These are phyloP conservation scores for Microctonus hyperodae DNA, from an alignment of 2,888 invertebrate species.

Conservation along the genomic window DNA sequence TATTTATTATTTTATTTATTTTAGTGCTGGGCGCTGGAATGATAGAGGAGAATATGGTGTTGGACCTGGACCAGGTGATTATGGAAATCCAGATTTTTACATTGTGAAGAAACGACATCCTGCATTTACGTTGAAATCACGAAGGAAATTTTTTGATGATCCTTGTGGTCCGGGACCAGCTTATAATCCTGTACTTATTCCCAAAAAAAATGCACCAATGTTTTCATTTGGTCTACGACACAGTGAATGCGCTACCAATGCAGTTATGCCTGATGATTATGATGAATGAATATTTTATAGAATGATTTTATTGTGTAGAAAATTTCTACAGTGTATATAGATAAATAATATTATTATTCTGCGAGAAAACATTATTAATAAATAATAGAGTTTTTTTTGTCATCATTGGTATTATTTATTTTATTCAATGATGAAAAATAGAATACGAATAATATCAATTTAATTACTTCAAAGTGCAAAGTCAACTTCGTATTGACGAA, in stretches of 20 bases:
- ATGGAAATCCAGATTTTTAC: constrained; percentile 43
- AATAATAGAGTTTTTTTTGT: neutral
- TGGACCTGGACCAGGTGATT: constrained; percentile 57
- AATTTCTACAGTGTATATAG: neutral
- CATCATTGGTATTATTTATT: no score
- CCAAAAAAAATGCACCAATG: constrained; percentile 47
- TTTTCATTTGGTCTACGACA: constrained; percentile 71
- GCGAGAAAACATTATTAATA: no score
- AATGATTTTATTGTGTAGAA: neutral
- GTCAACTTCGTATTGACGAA: neutral
- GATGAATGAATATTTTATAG: constrained; percentile 18
- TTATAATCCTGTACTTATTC: constrained; percentile 45
- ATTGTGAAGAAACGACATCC: constrained; percentile 49
- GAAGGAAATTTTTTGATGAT: constrained; percentile 29
- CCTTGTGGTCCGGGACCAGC: constrained; percentile 51
- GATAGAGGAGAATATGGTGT: constrained; percentile 23
- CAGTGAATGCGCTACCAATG: constrained; percentile 66
- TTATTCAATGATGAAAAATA: no score
- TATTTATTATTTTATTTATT: no score
- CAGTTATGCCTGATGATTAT: constrained; percentile 69
- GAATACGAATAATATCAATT: no score
- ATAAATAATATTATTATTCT: no score
- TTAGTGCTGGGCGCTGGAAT: constrained; percentile 42
- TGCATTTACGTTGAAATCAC: constrained; percentile 50
- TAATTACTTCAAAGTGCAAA: no score